phyloP scores from a whole-genome alignment of 2,888 invertebrate species.

The Coenonympha glycerion region DNA sequence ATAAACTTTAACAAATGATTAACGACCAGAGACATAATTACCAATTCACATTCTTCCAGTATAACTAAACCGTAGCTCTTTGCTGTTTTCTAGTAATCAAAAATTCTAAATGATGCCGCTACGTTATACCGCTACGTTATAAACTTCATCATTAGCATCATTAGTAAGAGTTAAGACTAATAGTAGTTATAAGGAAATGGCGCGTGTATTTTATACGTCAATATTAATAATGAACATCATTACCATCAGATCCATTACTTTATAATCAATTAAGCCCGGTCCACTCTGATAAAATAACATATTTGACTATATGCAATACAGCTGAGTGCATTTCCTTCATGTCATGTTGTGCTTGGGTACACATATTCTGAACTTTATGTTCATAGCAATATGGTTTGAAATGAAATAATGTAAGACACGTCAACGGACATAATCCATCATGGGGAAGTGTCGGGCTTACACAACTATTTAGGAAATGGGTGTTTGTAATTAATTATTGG shows the following conservation, averaged over 20 bases:
- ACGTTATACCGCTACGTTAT: too few relatives aligned
- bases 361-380: conserved; percentile 17
- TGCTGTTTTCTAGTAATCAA: too few relatives aligned
- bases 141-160: too few relatives aligned
- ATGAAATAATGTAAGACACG: conserved; percentile 12
- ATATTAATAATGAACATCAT: conserved; percentile 2
- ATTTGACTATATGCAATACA: conserved; percentile 28
- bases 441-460: conserved; percentile 30
- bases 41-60: too few relatives aligned
- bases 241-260: conserved; percentile 11
- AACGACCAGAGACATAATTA: too few relatives aligned
- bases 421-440: conserved; percentile 24
- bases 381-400: conserved; percentile 18
- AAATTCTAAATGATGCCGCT: too few relatives aligned
- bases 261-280: conserved; percentile 14
- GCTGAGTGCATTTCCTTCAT: conserved; percentile 27
- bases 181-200: too few relatives aligned
- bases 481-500: conserved; percentile 41
- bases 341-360: neutral
- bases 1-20: too few relatives aligned
- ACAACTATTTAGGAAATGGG: conserved; percentile 23
- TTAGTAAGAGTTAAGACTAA: too few relatives aligned
- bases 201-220: neutral
- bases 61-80: too few relatives aligned
- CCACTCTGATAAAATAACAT: conserved; percentile 29